Evolutionary conservation across 2,888 invertebrate species (phyloP).

Genomic region (Hartigia nigra): DNA sequence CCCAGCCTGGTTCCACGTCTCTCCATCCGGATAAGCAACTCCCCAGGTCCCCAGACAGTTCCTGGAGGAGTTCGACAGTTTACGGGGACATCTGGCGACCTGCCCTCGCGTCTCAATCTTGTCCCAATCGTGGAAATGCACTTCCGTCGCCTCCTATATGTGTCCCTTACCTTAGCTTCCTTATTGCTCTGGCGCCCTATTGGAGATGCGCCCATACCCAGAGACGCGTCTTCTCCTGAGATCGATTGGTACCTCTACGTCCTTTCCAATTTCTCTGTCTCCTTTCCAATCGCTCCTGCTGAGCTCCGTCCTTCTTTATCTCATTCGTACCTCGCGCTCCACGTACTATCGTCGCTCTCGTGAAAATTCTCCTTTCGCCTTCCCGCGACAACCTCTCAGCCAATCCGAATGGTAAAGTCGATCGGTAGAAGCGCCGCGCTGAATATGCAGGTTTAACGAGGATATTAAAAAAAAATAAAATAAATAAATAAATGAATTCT

Average conservation of each 20-base stretch:
- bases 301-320: too few species aligned
- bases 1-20: background rate
- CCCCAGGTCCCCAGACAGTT: slow-evolving; percentile 1
- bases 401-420: background rate
- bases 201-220: background rate
- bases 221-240: background rate
- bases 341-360: background rate
- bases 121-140: slow-evolving; percentile 7
- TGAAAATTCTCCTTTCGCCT: background rate
- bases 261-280: background rate
- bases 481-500: background rate
- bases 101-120: slow-evolving; percentile 7
- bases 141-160: slow-evolving; percentile 1
- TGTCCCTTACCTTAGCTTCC: background rate
- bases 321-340: background rate
- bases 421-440: background rate
- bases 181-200: background rate
- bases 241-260: background rate
- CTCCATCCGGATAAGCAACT: slow-evolving; percentile 2
- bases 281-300: too few species aligned
- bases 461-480: background rate
- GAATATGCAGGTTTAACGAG: background rate
- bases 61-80: slow-evolving; percentile 4
- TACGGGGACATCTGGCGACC: slow-evolving; percentile 9
- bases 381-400: background rate